phyloP scores from a whole-genome alignment of 2,797 vertebrate genomes.

The Chrysolophus pictus region DNA sequence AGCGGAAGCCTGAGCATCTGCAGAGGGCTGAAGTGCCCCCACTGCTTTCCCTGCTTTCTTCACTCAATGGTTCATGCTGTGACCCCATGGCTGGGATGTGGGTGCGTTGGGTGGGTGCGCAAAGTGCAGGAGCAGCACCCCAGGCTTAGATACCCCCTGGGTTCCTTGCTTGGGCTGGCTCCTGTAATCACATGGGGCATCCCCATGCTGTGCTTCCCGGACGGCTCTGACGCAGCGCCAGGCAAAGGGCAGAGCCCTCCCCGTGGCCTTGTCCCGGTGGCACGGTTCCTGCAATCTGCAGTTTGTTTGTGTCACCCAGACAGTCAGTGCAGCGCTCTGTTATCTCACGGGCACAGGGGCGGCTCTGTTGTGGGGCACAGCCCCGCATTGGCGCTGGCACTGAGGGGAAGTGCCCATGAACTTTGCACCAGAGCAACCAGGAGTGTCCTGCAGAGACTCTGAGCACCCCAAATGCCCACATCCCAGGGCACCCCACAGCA shows the following conservation, averaged over 20 bases:
- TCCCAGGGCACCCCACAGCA: fast-evolving
- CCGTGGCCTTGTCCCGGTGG: background rate
- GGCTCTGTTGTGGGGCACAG: background rate
- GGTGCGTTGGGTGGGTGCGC: background rate
- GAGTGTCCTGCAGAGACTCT: background rate
- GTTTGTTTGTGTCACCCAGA: background rate
- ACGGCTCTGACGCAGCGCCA: background rate
- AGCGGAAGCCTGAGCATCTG: background rate
- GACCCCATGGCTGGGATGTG: background rate
- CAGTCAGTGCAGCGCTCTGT: background rate
- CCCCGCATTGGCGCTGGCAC: background rate
- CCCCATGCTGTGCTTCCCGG: background rate
- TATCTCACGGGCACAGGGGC: fast-evolving
- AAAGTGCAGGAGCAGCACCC: background rate
- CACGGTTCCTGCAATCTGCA: background rate
- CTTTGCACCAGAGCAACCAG: background rate
- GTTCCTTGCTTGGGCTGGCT: background rate
- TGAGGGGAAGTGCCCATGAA: fast-evolving
- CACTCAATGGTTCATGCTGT: background rate
- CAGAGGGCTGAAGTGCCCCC: background rate
- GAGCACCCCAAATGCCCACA: background rate
- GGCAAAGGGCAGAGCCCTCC: background rate
- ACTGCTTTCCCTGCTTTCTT: background rate
- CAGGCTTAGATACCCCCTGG: too few species aligned
- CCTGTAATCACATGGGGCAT: background rate